These are phyloP conservation scores for Keiferia lycopersicella DNA, from an alignment of 2,888 invertebrate species.

Conservation along the genomic window DNA sequence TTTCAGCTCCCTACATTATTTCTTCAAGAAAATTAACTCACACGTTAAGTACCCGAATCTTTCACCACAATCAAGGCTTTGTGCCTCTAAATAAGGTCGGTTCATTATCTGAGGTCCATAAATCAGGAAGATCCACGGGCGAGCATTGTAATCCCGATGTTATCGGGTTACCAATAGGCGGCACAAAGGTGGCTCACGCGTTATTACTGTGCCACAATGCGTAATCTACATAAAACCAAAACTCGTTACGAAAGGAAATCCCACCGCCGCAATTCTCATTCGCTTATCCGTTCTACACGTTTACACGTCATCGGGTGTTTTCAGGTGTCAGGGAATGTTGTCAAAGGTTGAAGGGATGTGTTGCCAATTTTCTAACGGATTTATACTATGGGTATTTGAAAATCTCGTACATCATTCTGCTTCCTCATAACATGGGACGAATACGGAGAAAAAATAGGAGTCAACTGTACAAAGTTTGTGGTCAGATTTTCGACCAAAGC, in stretches of 20 bases:
- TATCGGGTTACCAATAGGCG: constrained; percentile 20
- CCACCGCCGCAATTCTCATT: constrained; percentile 27
- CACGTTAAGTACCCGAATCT: not conserved
- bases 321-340: constrained; percentile 21
- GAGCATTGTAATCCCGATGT: constrained; percentile 18
- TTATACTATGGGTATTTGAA: too few relatives aligned
- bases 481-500: too few relatives aligned
- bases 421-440: too few relatives aligned
- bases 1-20: not conserved
- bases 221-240: constrained; percentile 34
- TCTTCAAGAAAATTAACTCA: not conserved
- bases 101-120: constrained; percentile 10
- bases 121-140: constrained; percentile 17
- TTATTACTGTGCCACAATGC: constrained; percentile 24
- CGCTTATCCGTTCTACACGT: constrained; percentile 33
- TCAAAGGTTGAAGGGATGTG: constrained; percentile 9
- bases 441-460: too few relatives aligned
- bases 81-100: constrained; percentile 12
- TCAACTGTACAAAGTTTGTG: too few relatives aligned
- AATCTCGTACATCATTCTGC: too few relatives aligned
- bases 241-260: constrained; percentile 38
- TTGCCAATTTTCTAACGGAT: not conserved
- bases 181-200: constrained; percentile 20
- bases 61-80: constrained; percentile 15
- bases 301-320: constrained; percentile 33